Conservation (phyloP, 1,140 invertebrate genomes). For the Diuraphis noxia region DNA sequence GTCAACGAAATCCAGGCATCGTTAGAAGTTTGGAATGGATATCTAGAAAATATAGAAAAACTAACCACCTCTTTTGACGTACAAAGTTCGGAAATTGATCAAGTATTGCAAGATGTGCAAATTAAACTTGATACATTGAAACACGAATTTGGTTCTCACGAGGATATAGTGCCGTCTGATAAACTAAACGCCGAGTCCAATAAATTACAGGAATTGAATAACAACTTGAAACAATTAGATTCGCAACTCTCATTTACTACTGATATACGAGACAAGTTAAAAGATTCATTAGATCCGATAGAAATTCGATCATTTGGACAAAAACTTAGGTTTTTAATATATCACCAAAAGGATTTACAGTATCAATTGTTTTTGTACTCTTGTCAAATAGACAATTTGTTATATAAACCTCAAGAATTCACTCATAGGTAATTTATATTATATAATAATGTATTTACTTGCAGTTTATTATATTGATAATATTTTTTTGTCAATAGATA, state of each 20-base stretch:
- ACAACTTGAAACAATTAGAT: constrained; percentile 56
- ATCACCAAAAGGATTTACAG: constrained; percentile 78
- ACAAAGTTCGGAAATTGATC: constrained; percentile 33
- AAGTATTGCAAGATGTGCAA: constrained; percentile 22
- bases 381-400: constrained; percentile 74
- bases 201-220: constrained; percentile 55
- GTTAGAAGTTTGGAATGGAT: constrained; percentile 76
- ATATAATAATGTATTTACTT: constrained; percentile 5
- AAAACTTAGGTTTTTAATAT: constrained; percentile 72
- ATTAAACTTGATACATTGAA: background rate
- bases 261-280: constrained; percentile 78
- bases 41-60: constrained; percentile 44
- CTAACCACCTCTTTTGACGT: background rate
- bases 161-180: constrained; percentile 28
- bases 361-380: constrained; percentile 75
- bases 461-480: background rate
- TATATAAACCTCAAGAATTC: constrained; percentile 74
- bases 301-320: constrained; percentile 83
- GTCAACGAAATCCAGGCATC: constrained; percentile 77
- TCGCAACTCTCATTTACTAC: constrained; percentile 64
- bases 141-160: background rate
- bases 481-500: constrained; percentile 6
- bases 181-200: background rate
- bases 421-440: constrained; percentile 64
- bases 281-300: constrained; percentile 81